Base-by-base conservation (phyloP, 1,140 invertebrate species). In the Drosophila auraria region DNA sequence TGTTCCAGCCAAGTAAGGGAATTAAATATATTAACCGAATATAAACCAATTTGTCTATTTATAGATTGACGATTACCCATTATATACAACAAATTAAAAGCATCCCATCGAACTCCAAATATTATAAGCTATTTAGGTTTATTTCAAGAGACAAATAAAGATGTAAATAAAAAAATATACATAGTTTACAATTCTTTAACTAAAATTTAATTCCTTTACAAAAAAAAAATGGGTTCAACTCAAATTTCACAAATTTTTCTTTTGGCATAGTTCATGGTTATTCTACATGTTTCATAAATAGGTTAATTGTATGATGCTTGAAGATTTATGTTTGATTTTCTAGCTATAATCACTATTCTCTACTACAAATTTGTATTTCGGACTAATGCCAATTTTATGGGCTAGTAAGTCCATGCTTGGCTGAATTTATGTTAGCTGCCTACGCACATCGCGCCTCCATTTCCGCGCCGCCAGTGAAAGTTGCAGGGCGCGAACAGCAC, bases 391-490 rank as follows among this genome's bases (percentile, higher is more conserved):
- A 56, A 51, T 69, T 47, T 36, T 45, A 42, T 49, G 33, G 25
- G 65, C 66, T 27, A 42, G 33, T 42, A 36, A 40, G 25, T 38
- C 27, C 27, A 40, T 20, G 74, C 49, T 47, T 40, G 49, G 64
- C 5, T 69, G 44, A 60, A 42, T 68, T 56, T 33, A 69, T 54
- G 53, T 65, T 78, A 44, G 42, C 75, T 51, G 78, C 68, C 76
- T 80, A 80, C 68, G 61, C 68, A 71, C 69, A 50, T 58, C 36
- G 66, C 60, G 61, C 40, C 66, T 56, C 45, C 50, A 53, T 56
- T 65, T 66, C 78, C 56, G 65, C 45, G 51, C 25, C 61, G n/a
- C 82, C 74, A 89, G 86, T 89, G 86, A 89, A 89, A 89, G 86
- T 89, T 89, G 47, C 77, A 82, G 86, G 86, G 86, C 82, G 86